phyloP scores from a whole-genome alignment of 2,888 invertebrate genomes.

The Tipula unca region DNA sequence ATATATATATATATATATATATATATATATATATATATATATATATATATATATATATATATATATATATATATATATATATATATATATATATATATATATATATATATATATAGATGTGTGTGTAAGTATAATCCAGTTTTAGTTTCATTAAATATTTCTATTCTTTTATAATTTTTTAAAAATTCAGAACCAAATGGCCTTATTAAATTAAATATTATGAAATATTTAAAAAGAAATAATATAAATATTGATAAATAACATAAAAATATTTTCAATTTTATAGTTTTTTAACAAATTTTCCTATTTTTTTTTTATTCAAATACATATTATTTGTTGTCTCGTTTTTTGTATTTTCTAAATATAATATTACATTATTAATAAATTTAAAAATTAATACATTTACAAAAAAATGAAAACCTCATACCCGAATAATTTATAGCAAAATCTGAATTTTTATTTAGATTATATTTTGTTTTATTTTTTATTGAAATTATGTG shows the following conservation, averaged over 20 bases:
- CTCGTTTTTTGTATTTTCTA: background rate
- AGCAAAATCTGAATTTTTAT: background rate
- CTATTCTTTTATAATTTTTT: too few species aligned
- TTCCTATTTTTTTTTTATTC: background rate
- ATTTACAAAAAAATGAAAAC: background rate
- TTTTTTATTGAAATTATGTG: background rate
- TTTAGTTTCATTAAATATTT: too few species aligned
- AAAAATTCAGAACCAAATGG: constrained; percentile 21
- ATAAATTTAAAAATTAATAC: background rate
- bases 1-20: background rate
- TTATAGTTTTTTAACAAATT: background rate
- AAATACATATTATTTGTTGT: background rate
- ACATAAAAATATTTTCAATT: constrained; percentile 8
- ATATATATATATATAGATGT: background rate
- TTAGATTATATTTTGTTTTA: background rate
- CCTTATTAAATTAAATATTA: constrained; percentile 17
- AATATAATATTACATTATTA: background rate
- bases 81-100: background rate
- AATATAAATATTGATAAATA: background rate
- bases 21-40: background rate
- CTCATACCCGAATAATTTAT: constrained; percentile 2
- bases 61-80: background rate
- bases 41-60: background rate
- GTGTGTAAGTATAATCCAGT: background rate
- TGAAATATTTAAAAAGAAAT: background rate